A percentile compares a stretch with the other conserved stretches of the same genome.
Evolutionary conservation across 2,113 vertebrate genomes (phyloP).

Genomic region (Ceyx melanurus): DNA sequence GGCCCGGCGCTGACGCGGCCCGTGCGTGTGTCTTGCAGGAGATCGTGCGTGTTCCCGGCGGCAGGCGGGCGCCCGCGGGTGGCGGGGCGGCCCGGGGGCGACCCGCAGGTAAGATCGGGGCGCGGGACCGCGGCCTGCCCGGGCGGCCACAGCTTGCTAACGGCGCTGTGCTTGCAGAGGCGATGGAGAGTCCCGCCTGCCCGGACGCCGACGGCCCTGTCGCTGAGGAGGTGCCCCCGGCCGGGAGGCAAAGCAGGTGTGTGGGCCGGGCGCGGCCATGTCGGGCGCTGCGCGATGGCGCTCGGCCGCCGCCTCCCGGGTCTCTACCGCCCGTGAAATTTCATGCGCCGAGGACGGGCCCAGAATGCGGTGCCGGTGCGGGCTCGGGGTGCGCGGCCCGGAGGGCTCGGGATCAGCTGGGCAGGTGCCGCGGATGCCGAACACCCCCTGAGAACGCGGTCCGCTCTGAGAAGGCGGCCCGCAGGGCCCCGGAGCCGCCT

Average conservation of each 20-base stretch:
- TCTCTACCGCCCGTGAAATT: neutral
- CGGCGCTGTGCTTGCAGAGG: constrained; percentile 22
- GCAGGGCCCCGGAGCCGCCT: accelerated
- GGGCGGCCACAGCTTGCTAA: neutral
- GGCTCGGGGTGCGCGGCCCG: neutral
- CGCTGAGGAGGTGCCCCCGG: constrained; percentile 50
- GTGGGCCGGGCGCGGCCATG: neutral
- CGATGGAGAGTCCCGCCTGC: constrained; percentile 22
- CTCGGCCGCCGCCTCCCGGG: neutral
- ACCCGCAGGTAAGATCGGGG: constrained; percentile 44
- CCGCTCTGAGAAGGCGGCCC: neutral
- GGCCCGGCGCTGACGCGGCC: neutral
- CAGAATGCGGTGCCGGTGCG: too few species aligned
- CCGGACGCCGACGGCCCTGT: neutral
- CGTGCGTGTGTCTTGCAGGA: constrained; percentile 73
- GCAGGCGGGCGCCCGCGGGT: neutral
- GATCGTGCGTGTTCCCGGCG: constrained; percentile 74
- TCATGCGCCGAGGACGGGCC: neutral
- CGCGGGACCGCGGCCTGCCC: neutral
- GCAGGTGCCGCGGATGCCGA: constrained; percentile 12
- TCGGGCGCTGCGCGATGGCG: neutral
- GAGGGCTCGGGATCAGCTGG: neutral
- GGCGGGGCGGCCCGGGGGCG: neutral
- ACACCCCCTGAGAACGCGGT: neutral
- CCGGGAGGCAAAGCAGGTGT: constrained; percentile 69